These are phyloP conservation scores for Pachypanchax playfairii DNA, from an alignment of 2,113 vertebrate genomes.

Conservation along the genomic window DNA sequence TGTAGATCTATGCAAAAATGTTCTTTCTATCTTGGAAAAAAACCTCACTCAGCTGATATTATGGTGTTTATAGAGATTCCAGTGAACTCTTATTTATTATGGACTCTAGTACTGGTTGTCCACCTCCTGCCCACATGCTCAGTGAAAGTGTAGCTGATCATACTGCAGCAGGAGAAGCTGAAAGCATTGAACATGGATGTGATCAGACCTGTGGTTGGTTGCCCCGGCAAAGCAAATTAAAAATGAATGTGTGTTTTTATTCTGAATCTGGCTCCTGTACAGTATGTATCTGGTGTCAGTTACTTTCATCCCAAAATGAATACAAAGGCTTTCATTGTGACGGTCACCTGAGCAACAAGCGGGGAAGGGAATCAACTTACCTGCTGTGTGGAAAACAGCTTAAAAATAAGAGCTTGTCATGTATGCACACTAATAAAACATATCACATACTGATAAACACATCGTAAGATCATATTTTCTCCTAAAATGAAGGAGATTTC, in stretches of 20 bases:
- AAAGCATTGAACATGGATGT: background rate
- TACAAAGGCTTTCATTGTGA: conserved; percentile 44
- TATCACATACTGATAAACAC: background rate
- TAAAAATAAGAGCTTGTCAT: conserved; percentile 17
- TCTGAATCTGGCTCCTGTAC: conserved; percentile 37
- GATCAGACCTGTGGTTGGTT: conserved; percentile 12
- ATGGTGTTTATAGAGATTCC: too few relatives aligned
- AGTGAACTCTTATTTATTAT: too few relatives aligned
- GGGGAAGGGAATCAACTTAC: conserved; percentile 62
- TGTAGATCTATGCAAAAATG: too few relatives aligned
- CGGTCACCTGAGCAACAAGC: conserved; percentile 50
- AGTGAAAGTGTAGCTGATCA: background rate
- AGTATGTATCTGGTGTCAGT: conserved; percentile 48
- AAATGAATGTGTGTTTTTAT: conserved; percentile 61
- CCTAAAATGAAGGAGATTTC: background rate
- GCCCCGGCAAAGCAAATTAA: conserved; percentile 49
- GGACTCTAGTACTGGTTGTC: too few relatives aligned
- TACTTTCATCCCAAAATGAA: conserved; percentile 47
- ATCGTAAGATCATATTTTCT: background rate
- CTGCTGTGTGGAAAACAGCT: conserved; percentile 49
- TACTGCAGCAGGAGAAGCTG: conserved; percentile 23
- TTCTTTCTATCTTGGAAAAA: too few relatives aligned
- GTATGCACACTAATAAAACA: conserved; percentile 5
- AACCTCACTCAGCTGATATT: too few relatives aligned
- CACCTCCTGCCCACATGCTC: background rate